phyloP scores from a whole-genome alignment of 2,797 vertebrate species.

The Gambelia wislizenii region DNA sequence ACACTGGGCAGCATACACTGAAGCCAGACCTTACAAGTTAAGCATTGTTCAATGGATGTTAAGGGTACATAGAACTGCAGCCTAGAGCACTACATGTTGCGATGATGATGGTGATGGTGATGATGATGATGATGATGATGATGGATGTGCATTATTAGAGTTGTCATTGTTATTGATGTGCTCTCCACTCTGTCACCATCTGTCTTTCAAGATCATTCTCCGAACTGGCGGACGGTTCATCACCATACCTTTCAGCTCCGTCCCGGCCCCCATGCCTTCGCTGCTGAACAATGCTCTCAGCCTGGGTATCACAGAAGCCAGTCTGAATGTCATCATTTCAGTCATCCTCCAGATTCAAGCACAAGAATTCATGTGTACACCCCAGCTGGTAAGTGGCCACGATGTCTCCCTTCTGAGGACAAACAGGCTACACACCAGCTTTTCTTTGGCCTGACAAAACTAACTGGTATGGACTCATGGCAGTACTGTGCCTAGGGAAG shows the following conservation, averaged over 20 bases:
- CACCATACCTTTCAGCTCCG: background rate
- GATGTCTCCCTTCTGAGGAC: accelerated
- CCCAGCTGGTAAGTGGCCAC: background rate
- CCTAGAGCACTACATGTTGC: no score
- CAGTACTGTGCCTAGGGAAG: no score
- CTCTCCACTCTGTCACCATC: no score
- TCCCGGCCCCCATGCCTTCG: background rate
- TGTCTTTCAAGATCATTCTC: background rate
- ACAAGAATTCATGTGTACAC: constrained; percentile 7
- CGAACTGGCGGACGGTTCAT: background rate
- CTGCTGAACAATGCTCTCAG: background rate
- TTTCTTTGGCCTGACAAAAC: background rate
- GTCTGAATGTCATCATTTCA: background rate
- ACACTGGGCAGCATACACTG: no score
- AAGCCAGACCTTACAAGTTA: no score
- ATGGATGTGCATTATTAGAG: no score
- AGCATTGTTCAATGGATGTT: no score
- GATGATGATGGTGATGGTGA: no score
- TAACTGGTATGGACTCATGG: background rate
- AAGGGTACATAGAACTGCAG: no score
- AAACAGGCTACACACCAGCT: no score
- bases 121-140: no score
- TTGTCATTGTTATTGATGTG: no score
- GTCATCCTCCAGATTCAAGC: background rate
- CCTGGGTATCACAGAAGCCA: background rate